Evolutionary conservation across 1,140 invertebrate genomes (phyloP).

Genomic region (Pararge aegeria): DNA sequence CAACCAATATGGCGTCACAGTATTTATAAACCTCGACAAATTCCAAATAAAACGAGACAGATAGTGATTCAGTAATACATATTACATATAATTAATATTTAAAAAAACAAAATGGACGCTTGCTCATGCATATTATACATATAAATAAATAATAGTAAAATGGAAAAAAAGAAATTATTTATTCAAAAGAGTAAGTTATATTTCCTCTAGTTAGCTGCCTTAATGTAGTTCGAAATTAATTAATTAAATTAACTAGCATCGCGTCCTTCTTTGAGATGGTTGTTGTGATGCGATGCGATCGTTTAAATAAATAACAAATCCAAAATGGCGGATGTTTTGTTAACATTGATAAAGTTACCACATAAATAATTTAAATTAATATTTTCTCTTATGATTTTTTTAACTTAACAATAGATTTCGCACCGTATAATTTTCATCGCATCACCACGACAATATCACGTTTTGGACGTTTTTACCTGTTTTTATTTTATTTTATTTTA

Average conservation of each 20-base stretch:
- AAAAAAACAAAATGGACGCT: constrained; percentile 41
- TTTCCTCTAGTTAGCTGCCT: constrained; percentile 40
- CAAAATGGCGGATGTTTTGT: not conserved
- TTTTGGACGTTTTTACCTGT: constrained; percentile 1
- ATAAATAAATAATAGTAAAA: constrained; percentile 34
- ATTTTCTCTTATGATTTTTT: too few species aligned
- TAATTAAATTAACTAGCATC: constrained; percentile 16
- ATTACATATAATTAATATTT: constrained; percentile 4
- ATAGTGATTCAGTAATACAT: constrained; percentile 50
- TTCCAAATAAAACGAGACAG: constrained; percentile 51
- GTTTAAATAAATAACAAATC: not conserved
- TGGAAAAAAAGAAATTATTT: constrained; percentile 64
- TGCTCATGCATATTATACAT: constrained; percentile 53
- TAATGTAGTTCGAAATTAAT: constrained; percentile 37
- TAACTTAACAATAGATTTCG: too few species aligned
- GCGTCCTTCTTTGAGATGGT: constrained; percentile 29
- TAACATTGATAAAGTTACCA: too few species aligned
- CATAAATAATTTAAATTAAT: too few species aligned
- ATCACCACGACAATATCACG: not conserved
- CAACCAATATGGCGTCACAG: constrained; percentile 36
- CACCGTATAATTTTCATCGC: too few species aligned
- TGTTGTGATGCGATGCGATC: not conserved
- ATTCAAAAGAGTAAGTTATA: constrained; percentile 62
- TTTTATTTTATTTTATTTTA: constrained; percentile 44
- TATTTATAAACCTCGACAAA: constrained; percentile 39